Conservation (phyloP, 2,113 vertebrate species). For the Platysternon megacephalum region DNA sequence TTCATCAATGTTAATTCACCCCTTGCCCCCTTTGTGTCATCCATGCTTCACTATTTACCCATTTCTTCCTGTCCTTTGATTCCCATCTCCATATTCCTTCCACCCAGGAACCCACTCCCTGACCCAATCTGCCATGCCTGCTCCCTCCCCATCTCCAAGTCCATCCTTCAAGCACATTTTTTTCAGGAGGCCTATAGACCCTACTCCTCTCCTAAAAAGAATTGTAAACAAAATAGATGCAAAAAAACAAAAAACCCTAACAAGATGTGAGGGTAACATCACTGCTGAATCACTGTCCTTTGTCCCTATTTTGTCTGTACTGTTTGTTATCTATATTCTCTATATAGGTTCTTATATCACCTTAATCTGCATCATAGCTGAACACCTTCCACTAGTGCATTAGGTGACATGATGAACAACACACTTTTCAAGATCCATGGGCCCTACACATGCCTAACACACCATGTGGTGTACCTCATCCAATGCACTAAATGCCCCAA, state of each 20-base stretch:
- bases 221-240: neutral
- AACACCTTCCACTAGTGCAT: too few relatives aligned
- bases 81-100: neutral
- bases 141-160: neutral
- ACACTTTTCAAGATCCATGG: too few relatives aligned
- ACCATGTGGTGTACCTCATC: too few relatives aligned
- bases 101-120: neutral
- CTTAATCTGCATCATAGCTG: too few relatives aligned
- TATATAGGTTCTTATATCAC: too few relatives aligned
- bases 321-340: too few relatives aligned
- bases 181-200: neutral
- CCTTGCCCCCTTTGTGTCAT: neutral
- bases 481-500: too few relatives aligned
- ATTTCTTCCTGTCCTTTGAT: neutral
- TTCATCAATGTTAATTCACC: neutral
- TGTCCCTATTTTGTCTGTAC: too few relatives aligned
- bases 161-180: neutral
- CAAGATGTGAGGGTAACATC: neutral
- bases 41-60: neutral
- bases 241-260: neutral
- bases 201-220: neutral
- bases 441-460: too few relatives aligned
- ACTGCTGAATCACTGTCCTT: neutral
- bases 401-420: too few relatives aligned
- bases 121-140: neutral